Evolutionary conservation across 2,888 invertebrate species (phyloP), one percentile per base, ranked within the genome.

Genomic region (Steinernema carpocapsae): DNA sequence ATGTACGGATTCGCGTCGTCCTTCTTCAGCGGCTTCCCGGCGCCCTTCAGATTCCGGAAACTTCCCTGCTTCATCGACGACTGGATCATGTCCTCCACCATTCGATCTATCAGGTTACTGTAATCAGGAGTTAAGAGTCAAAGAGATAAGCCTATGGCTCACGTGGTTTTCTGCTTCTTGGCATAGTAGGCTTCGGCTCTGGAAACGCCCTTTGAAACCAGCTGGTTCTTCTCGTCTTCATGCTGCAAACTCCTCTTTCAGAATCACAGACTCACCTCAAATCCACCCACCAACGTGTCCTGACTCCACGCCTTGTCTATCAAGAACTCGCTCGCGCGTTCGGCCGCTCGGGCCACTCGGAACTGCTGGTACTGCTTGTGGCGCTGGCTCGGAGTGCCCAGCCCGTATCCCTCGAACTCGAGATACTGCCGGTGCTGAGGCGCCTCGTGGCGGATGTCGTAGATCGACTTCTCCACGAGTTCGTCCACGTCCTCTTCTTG

Each of bases 31-130:
- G 94, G 94, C 88, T 94, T 94, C 14, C 95, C 95, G 79, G 90
- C 90, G 0, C 94, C 94, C 37, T 91, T 90, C 3, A 95, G 89
- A 88, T 95, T 93, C 81, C 92, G 92, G 88, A 95, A 95, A 85
- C 95, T 93, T 0, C 95, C 95, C 88, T 92, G 92, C 0, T 92
- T 92, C 91, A 95, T 94, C 0, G 94, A 92, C 87, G 94, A 94
- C 84, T 94, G 94, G 79, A 95, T 95, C 76, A 94, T 90, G 90
- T 95, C 95, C 88, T 95, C 95, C 0, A 94, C 94, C 0, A 95
- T 89, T 73, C 94, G 91, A 79, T 95, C 94, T 83, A 94, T 92
- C 0, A 94, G 93, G 86, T 92, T 59, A 42, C 77, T 77, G 64
- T 64, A 64, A 56, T 4, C 1, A 56, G 10, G 4, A 2, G 56